phyloP scores from a whole-genome alignment of 2,113 vertebrate genomes.

The Melierax canorus region DNA sequence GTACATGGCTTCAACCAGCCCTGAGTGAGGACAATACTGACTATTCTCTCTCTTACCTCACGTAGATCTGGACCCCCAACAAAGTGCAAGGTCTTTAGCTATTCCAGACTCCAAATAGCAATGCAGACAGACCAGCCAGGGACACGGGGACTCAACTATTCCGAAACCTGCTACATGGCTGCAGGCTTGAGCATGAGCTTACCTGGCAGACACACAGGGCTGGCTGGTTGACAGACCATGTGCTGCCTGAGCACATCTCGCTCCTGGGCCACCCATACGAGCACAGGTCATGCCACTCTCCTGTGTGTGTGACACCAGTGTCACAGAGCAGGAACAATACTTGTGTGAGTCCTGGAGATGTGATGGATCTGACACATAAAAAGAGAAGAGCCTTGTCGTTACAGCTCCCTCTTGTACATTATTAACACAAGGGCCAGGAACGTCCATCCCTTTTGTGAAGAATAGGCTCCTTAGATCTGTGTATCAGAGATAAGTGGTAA shows the following conservation, averaged over 20 bases:
- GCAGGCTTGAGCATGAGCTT: not conserved
- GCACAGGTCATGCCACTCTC: not conserved
- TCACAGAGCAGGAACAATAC: not conserved
- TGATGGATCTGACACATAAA: not conserved
- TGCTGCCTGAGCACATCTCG: not conserved
- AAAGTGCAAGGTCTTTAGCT: not conserved
- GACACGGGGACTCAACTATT: not conserved
- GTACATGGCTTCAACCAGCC: not conserved
- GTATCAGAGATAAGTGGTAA: not conserved
- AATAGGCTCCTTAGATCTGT: not conserved
- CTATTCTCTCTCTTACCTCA: not conserved
- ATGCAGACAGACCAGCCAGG: not conserved
- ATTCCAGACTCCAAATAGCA: not conserved
- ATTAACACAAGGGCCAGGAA: not conserved
- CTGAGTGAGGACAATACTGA: not conserved
- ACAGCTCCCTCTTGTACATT: not conserved
- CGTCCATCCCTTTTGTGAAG: not conserved
- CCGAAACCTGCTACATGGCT: rapidly evolving
- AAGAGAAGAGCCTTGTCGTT: not conserved
- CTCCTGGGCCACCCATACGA: not conserved
- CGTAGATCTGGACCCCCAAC: not conserved
- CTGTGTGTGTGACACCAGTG: not conserved
- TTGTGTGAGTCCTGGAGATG: not conserved
- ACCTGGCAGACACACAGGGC: not conserved
- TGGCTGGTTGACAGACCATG: not conserved